These are phyloP conservation scores for Ispidina lecontei DNA, from an alignment of 2,797 vertebrate species.

Conservation along the genomic window DNA sequence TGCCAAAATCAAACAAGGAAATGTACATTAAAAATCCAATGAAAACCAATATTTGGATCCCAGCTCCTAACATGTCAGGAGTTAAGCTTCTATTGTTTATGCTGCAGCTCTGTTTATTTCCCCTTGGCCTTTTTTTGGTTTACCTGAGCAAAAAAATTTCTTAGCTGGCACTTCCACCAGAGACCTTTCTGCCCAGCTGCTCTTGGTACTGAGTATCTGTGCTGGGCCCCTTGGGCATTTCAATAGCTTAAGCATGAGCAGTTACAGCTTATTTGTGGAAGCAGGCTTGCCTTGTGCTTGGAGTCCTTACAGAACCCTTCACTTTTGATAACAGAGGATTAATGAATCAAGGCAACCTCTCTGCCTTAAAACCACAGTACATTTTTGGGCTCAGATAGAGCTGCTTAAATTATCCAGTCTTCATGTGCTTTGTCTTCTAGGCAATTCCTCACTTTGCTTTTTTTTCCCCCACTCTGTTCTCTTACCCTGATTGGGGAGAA, in stretches of 20 bases:
- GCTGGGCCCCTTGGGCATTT: not conserved
- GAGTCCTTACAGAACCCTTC: not conserved
- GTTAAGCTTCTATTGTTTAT: not conserved
- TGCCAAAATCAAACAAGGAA: not conserved
- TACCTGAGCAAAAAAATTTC: not conserved
- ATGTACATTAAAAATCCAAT: not conserved
- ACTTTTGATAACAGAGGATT: not conserved
- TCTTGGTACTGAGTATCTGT: not conserved
- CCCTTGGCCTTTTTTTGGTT: not conserved
- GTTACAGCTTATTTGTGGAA: not conserved
- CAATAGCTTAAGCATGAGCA: not conserved
- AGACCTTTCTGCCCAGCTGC: not conserved
- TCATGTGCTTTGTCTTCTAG: fast-evolving
- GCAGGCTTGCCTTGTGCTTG: not conserved
- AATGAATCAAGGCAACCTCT: not conserved
- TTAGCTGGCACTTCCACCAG: not conserved
- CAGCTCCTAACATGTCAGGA: not conserved
- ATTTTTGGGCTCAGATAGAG: not conserved
- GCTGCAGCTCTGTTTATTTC: not conserved
- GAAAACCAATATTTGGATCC: not conserved
- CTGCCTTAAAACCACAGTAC: not conserved
- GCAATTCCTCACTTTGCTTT: not conserved
- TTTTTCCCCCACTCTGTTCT: not conserved
- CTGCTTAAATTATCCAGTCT: not conserved
- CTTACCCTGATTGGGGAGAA: not conserved